Conservation (phyloP, 2,888 invertebrate species). For the Eristalis intricaria region DNA sequence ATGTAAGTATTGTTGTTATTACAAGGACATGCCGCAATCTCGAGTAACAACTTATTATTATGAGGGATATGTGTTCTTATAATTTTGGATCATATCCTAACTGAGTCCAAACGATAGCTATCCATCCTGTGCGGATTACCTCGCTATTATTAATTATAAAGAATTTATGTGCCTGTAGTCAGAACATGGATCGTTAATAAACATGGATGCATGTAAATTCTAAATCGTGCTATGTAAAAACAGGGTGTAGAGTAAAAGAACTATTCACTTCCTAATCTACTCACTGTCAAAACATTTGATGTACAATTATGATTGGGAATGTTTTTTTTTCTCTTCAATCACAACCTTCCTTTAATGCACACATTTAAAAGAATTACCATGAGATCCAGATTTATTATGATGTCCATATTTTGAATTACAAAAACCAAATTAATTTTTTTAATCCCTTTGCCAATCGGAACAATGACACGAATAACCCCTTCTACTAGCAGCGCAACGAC, state of each 20-base stretch:
- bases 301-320: background rate
- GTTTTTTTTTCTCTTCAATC: background rate
- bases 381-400: background rate
- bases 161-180: too few species aligned
- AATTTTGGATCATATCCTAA: too few species aligned
- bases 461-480: slow-evolving; percentile 62
- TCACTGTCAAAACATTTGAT: background rate
- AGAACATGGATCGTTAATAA: too few species aligned
- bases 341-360: background rate
- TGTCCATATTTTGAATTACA: slow-evolving; percentile 31
- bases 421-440: slow-evolving; percentile 20
- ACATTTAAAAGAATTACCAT: background rate
- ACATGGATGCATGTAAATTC: too few species aligned
- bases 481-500: background rate
- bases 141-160: too few species aligned
- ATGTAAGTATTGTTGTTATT: too few species aligned
- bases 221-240: background rate
- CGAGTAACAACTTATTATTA: too few species aligned
- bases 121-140: too few species aligned
- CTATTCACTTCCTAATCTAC: background rate
- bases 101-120: too few species aligned
- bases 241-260: background rate
- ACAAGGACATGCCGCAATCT: too few species aligned
- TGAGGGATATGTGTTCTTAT: too few species aligned
- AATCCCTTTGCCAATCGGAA: slow-evolving; percentile 45